Base-by-base conservation (phyloP, 2,797 vertebrate species). In the Sciurus carolinensis region DNA sequence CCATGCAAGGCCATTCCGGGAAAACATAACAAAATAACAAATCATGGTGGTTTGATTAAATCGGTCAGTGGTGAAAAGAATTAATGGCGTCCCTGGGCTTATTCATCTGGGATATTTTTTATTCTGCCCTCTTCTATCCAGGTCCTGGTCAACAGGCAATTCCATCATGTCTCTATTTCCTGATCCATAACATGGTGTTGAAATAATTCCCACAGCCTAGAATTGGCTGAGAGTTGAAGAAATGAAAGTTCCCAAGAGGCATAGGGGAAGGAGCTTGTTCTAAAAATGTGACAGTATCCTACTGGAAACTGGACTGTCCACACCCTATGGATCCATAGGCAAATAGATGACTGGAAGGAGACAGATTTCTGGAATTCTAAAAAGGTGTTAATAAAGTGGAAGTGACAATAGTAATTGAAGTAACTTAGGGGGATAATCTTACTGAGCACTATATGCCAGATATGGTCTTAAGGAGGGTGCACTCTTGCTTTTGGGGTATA, bases 391-490 rank as follows among this genome's bases (percentile, higher is more conserved):
- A 22, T 44, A 47, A 72, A 17, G 13, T 33, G 52, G 24, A 17
- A 71, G 66, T 73, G 15, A 86, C 5, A 9, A 57, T 24, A 44
- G 28, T 44, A 33, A 47, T 28, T 62, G 22, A 26, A 62, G 10
- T 26, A 24, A 26, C 59, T 26, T 62, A 62, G 59, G 59, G 18
- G 22, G 7, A 4, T 62, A 26, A 26, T 12, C 1, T n/a, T 44
- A 3, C 3, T 30, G 10, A 52, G 28, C 22, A 66, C 14, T 36
- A 24, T 24, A 33, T 1, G 2, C 39, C 28, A 47, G 30, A n/a
- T 57, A 5, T 47, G 4, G 0, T 5, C 0, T 47, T 66, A 30
- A 22, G 36, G 33, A 57, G 5, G 1, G 5, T 0, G 1, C 1
- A 9, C n/a, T 36, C 15, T 81, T 47, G 28, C n/a, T 66, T 54